Evolutionary conservation across 1,140 invertebrate species (phyloP).

Genomic region (Probaryconus sp.): DNA sequence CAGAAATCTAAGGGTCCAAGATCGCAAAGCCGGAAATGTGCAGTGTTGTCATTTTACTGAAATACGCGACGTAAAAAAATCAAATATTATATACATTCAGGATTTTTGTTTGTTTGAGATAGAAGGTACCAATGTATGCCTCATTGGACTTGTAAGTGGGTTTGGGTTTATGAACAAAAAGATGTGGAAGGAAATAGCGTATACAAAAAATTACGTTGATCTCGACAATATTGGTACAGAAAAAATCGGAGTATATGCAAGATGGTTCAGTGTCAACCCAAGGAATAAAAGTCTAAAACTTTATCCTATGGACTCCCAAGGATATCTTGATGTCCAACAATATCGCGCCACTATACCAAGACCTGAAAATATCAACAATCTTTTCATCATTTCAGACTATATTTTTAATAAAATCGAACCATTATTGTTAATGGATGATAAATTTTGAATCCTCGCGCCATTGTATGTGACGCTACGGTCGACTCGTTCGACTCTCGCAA

Average conservation of each 20-base stretch:
- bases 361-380: background rate
- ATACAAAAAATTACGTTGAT: background rate
- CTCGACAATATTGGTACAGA: background rate
- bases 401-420: background rate
- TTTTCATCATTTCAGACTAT: background rate
- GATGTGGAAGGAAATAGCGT: background rate
- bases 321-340: background rate
- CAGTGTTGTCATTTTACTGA: too few relatives aligned
- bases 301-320: background rate
- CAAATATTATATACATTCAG: background rate
- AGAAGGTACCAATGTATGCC: background rate
- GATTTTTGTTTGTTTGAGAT: background rate
- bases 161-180: conserved; percentile 4
- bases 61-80: too few relatives aligned
- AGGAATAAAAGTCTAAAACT: background rate
- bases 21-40: too few relatives aligned
- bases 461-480: too few relatives aligned
- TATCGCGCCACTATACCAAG: background rate
- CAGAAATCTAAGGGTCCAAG: conserved; percentile 1
- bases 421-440: too few relatives aligned
- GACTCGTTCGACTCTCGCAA: too few relatives aligned
- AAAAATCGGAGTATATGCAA: background rate
- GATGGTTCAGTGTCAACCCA: background rate
- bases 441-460: too few relatives aligned
- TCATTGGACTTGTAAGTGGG: background rate